Conservation (phyloP, 53 echinoderm and acorn worm species). For the Arbacia lixula region DNA sequence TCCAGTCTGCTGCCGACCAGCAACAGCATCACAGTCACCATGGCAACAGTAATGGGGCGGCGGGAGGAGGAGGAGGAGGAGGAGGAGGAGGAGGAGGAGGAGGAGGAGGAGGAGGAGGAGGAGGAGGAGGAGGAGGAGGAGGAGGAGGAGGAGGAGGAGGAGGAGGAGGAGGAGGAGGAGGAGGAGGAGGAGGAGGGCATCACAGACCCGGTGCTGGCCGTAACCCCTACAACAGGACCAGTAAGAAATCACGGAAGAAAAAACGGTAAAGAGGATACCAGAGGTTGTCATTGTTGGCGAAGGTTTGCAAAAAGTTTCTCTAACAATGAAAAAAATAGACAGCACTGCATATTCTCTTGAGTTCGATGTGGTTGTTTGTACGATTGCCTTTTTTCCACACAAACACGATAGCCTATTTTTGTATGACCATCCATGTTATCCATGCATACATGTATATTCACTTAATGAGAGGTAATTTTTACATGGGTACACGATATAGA, state of each 20-base stretch:
- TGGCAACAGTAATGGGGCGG: neutral
- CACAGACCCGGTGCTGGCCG: constrained; percentile 9
- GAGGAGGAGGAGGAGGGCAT: constrained; percentile 16
- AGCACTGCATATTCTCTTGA: too few relatives aligned
- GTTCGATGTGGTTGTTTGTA: too few relatives aligned
- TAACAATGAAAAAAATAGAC: too few relatives aligned
- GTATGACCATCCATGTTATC: too few relatives aligned
- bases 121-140: neutral
- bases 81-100: neutral
- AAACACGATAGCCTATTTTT: too few relatives aligned
- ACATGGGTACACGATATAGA: too few relatives aligned
- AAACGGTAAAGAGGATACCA: too few relatives aligned
- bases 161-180: neutral
- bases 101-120: constrained; percentile 4
- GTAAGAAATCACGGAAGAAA: constrained; percentile 46
- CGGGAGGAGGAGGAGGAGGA: neutral
- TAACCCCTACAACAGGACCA: neutral
- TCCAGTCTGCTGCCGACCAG: constrained; percentile 14
- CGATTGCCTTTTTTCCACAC: too few relatives aligned
- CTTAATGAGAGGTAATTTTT: too few relatives aligned
- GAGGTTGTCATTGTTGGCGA: too few relatives aligned
- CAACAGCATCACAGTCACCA: constrained; percentile 28
- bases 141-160: neutral
- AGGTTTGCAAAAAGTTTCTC: too few relatives aligned
- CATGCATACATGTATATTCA: too few relatives aligned